A percentile compares a stretch with the other conserved stretches of the same genome.
phyloP scores from a whole-genome alignment of 2,113 vertebrate genomes.

The Varanus salvator region DNA sequence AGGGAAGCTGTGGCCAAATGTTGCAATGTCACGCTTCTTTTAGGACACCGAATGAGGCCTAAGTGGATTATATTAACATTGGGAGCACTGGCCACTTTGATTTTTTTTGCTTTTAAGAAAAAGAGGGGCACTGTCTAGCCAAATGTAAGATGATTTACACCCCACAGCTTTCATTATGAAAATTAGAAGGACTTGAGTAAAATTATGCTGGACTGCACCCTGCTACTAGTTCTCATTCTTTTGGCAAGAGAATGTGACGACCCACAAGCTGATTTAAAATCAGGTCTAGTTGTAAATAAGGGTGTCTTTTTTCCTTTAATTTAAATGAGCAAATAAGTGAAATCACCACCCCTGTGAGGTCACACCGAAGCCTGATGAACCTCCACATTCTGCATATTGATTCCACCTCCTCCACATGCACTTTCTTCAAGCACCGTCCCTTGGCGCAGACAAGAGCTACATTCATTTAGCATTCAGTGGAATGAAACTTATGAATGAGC shows the following conservation, averaged over 20 bases:
- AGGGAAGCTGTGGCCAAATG: neutral
- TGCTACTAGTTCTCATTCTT: neutral
- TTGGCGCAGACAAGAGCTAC: neutral
- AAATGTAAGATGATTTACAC: neutral
- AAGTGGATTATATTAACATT: neutral
- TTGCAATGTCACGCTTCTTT: neutral
- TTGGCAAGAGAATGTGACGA: neutral
- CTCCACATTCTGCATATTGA: too few species aligned
- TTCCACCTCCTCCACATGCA: neutral
- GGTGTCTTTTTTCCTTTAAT: neutral
- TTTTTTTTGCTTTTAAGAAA: neutral
- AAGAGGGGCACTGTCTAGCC: neutral
- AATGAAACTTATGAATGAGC: neutral
- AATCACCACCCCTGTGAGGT: neutral
- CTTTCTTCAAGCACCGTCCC: neutral
- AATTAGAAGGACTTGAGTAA: neutral
- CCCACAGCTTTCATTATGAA: neutral
- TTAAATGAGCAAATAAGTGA: neutral
- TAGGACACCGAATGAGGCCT: neutral
- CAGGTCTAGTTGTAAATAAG: neutral
- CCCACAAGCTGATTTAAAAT: neutral
- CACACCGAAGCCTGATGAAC: neutral
- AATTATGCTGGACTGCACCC: neutral
- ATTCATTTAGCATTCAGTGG: neutral
- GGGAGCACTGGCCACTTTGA: neutral